A percentile compares a stretch with the other conserved stretches of the same genome.
Evolutionary conservation across 2,113 vertebrate species (phyloP).

Genomic region (Zapus hudsonius): DNA sequence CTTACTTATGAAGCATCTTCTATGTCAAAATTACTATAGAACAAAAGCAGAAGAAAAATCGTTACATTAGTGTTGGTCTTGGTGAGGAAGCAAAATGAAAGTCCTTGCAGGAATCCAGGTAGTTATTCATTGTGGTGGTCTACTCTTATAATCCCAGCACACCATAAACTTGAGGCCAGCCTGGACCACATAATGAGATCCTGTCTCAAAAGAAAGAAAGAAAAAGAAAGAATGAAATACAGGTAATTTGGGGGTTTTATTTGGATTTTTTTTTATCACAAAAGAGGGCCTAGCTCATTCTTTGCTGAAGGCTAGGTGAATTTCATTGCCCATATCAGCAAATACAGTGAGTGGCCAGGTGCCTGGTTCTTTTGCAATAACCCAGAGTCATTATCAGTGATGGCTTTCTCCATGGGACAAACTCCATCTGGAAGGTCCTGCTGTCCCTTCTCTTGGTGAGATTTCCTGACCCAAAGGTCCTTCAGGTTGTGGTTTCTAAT

Average conservation of each 20-base stretch:
- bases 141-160: not conserved
- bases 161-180: not conserved
- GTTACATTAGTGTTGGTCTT: not conserved
- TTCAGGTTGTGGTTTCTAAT: slow-evolving; percentile 3
- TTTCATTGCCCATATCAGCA: not conserved
- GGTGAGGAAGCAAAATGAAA: not conserved
- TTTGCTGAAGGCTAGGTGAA: not conserved
- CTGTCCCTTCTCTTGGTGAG: not conserved
- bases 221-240: not conserved
- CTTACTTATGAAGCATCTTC: not conserved
- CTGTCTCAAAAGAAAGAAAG: not conserved
- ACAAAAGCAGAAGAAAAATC: not conserved
- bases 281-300: not conserved
- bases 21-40: not conserved
- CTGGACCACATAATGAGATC: too few relatives aligned
- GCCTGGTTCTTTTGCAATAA: slow-evolving; percentile 14
- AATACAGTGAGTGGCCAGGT: not conserved
- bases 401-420: not conserved
- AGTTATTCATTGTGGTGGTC: not conserved
- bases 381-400: slow-evolving; percentile 37
- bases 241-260: not conserved
- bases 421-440: not conserved
- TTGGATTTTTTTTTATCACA: not conserved
- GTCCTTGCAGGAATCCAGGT: too few relatives aligned
- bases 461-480: not conserved